Base-by-base conservation (phyloP, 2,113 vertebrate genomes). In the Dendrocopos noguchii region DNA sequence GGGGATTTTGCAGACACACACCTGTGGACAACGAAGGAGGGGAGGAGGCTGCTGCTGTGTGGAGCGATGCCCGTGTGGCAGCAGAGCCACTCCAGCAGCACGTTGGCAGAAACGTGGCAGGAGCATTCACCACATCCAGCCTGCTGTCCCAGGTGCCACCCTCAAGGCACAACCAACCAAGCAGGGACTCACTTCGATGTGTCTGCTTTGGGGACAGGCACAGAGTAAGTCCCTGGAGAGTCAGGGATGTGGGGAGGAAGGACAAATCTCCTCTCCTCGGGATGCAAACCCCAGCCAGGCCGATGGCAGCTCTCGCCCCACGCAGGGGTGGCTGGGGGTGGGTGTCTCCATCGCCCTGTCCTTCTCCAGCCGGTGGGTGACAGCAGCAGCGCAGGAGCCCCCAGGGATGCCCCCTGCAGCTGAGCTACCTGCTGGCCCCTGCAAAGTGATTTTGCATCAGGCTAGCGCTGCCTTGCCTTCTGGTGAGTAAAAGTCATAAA, bases 401-500 rank as follows among this genome's bases (percentile, higher is more conserved):
- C 22, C 28, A 6, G 11, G 34, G 63, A 24, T 86, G 36, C 34
- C 28, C 11, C 4, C 39, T 61, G 79, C 1, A 39, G 7, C 76
- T n/a, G 61, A 86, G 61, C 31, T 61, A 36, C 33, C 55, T 68
- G 20, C 66, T 6, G 15, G n/a, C 57, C 80, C 57, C 76, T 76
- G 74, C 10, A 1, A 66, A 3, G 24, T 10, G 5, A 74, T 59
- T 95, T 88, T 80, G 84, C 76, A 82, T 55, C 89, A 78, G 44
- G 52, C 64, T 60, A 42, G 56, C 3, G 0, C 76, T 83, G 77
- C 91, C 90, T 76, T 76, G 46, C 76, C 89, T 93, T 91, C 50
- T 61, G 87, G 92, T 66, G 65, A 94, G 72, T 15, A 63, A 89
- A 85, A 95, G 87, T 36, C 91, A 95, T 90, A 94, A 91, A 93